A percentile compares a stretch with the other conserved stretches of the same genome.
These are phyloP conservation scores for Diorhabda elongata DNA, from an alignment of 1,140 invertebrate species.

Conservation along the genomic window DNA sequence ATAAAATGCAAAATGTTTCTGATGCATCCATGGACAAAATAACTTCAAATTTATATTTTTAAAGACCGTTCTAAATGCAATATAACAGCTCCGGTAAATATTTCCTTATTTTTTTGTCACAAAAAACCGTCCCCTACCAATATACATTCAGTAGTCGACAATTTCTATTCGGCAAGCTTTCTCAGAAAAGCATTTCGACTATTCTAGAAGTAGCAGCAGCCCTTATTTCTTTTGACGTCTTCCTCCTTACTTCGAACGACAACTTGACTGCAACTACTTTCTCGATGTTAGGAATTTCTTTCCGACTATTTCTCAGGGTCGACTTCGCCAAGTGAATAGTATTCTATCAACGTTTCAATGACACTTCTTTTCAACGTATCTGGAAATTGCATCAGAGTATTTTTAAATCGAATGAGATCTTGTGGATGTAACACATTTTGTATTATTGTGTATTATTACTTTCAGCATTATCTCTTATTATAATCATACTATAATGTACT, in stretches of 20 bases:
- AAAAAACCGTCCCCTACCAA: slow-evolving; percentile 4
- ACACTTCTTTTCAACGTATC: too few relatives aligned
- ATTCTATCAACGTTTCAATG: too few relatives aligned
- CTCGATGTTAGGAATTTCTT: neutral
- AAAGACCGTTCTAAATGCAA: neutral
- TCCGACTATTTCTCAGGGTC: neutral
- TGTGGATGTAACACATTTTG: too few relatives aligned
- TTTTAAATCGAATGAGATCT: too few relatives aligned
- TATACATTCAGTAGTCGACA: slow-evolving; percentile 10
- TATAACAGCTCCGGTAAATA: neutral
- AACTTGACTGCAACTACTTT: neutral
- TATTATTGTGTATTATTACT: too few relatives aligned
- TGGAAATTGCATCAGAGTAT: too few relatives aligned
- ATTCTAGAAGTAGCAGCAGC: slow-evolving; percentile 1
- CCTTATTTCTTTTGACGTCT: slow-evolving; percentile 15
- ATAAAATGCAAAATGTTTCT: too few relatives aligned
- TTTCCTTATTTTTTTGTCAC: neutral
- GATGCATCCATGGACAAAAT: neutral
- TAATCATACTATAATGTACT: too few relatives aligned
- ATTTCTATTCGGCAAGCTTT: slow-evolving; percentile 12
- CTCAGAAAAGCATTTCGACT: slow-evolving; percentile 10
- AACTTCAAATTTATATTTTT: neutral
- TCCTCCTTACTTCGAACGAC: neutral
- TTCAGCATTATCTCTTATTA: too few relatives aligned
- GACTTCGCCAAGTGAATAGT: too few relatives aligned